Base-by-base conservation (phyloP, 2,113 vertebrate species). In the Tenrec ecaudatus region DNA sequence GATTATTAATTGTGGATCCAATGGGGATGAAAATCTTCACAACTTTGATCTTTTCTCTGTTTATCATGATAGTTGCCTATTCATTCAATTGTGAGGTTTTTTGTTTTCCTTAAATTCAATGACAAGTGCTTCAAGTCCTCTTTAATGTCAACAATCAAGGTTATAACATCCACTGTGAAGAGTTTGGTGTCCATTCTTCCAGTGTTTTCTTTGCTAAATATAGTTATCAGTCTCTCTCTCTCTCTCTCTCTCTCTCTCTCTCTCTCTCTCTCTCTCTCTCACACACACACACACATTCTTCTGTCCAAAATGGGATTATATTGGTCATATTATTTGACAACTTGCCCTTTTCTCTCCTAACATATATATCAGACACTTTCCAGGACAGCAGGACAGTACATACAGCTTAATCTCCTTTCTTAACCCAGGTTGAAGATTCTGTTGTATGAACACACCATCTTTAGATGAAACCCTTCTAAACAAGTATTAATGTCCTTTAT, bases 401-500 rank as follows among this genome's bases (percentile, higher is more conserved):
- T 80, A 75, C 31, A 84, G 38, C 2, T 90, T 25, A 16, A 95
- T 5, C 33, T 75, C 64, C 88, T 77, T 95, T 94, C 29, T 81
- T 95, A 78, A 92, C 22, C 5, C 9, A 85, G 38, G 36, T 58
- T 22, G 29, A 77, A 12, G 17, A 29, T 84, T 95, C 80, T 71
- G 62, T 25, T 82, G 16, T 81, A 66, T 60, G 15, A 60, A 73
- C 25, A 7, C 78, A 25, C 23, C 84, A 10, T 64, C 77, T 91
- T 83, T 76, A 58, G 88, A 81, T 58, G 43, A 82, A 69, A 3
- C 47, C 27, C 69, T 81, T 15, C 82, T 33, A 62, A 22, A 62
- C 60, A 62, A 62, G 60, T 91, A 57, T 29, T 69, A 78, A 86
- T 29, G 40, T 5, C 7, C 22, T 91, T 94, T 88, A 89, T 86